Percentiles rank a stretch among this genome's conserved stretches.
phyloP scores from a whole-genome alignment of 2,797 vertebrate genomes.

The Gadopsis bispinosus region DNA sequence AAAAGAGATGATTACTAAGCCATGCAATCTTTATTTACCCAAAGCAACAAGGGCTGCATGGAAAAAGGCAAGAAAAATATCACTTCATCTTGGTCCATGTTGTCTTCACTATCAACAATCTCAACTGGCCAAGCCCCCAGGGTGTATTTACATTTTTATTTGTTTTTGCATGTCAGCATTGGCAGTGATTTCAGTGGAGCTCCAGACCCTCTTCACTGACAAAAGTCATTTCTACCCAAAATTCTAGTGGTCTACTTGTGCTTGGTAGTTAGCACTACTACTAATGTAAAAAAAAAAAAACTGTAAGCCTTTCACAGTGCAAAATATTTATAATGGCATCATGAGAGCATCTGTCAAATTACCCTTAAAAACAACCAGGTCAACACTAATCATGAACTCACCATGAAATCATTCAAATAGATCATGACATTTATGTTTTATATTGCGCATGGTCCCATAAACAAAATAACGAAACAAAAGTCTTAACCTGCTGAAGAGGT shows the following conservation, averaged over 20 bases:
- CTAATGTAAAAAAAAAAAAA: not conserved
- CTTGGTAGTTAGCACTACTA: not conserved
- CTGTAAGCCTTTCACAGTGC: not conserved
- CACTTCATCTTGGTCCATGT: not conserved
- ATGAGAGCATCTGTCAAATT: not conserved
- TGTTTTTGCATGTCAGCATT: not conserved
- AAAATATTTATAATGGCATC: not conserved
- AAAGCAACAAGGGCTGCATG: not conserved
- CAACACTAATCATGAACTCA: not conserved
- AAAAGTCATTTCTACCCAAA: not conserved
- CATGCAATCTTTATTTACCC: not conserved
- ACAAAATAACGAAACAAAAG: not conserved
- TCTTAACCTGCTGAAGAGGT: conserved; percentile 92
- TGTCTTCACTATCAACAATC: not conserved
- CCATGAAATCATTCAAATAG: not conserved
- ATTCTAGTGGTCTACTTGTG: not conserved
- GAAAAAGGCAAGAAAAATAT: not conserved
- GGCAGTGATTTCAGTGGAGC: not conserved
- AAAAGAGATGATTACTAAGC: not conserved
- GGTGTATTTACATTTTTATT: too few relatives aligned
- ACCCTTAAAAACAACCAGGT: not conserved
- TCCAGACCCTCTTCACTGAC: not conserved
- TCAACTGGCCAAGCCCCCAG: not conserved
- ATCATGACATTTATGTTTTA: not conserved
- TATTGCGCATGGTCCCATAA: not conserved